A percentile compares a stretch with the other conserved stretches of the same genome.
These are phyloP conservation scores for Coecobrya sp. DNA, from an alignment of 2,888 invertebrate species.

Conservation along the genomic window DNA sequence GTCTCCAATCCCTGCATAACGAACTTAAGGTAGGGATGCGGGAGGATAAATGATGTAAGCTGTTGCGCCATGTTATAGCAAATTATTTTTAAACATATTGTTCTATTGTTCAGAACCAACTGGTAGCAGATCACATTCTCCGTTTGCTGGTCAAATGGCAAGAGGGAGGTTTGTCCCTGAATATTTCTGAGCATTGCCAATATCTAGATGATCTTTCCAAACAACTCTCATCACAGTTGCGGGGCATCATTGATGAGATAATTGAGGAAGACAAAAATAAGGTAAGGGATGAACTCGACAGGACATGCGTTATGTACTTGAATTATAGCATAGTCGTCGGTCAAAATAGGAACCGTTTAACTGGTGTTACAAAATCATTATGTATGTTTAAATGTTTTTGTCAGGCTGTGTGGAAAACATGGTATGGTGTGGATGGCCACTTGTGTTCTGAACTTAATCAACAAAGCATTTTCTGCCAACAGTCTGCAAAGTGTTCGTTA, in stretches of 20 bases:
- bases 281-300: conserved; percentile 82
- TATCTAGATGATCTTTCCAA: conserved; percentile 91
- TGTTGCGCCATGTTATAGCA: neutral
- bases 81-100: neutral
- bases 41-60: neutral
- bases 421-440: conserved; percentile 90
- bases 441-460: conserved; percentile 91
- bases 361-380: neutral
- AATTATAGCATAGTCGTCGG: neutral
- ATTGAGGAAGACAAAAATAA: conserved; percentile 91
- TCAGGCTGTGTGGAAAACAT: conserved; percentile 89
- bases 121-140: conserved; percentile 92
- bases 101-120: conserved; percentile 89
- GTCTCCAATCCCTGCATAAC: conserved; percentile 92
- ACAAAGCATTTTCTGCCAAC: conserved; percentile 92
- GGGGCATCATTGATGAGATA: conserved; percentile 91
- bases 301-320: neutral
- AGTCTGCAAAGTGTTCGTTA: conserved; percentile 91
- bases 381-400: too few species aligned
- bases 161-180: conserved; percentile 87
- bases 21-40: conserved; percentile 90
- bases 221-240: conserved; percentile 91
- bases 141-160: conserved; percentile 89
- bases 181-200: conserved; percentile 90
- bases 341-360: too few species aligned